Evolutionary conservation across 1,140 invertebrate species (phyloP).

Genomic region (Bombus breviceps): DNA sequence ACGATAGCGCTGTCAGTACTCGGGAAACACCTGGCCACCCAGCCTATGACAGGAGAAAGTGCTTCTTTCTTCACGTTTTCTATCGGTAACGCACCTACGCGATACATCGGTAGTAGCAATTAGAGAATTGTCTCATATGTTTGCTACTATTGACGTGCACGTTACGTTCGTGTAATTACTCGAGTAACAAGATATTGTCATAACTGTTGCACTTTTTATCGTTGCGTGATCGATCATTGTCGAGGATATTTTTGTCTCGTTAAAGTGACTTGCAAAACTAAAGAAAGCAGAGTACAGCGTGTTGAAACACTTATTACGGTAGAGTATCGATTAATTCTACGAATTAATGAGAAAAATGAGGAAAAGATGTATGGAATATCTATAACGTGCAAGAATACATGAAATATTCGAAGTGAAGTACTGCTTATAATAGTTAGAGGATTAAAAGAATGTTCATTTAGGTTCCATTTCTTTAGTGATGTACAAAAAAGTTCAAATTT

Average conservation of each 20-base stretch:
- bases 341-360: no score
- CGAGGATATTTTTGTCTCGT: not conserved
- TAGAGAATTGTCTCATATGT: not conserved
- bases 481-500: no score
- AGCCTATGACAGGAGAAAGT: constrained; percentile 2
- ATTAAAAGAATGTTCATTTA: no score
- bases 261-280: not conserved
- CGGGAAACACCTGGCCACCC: not conserved
- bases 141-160: no score
- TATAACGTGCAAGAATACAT: no score
- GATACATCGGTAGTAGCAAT: not conserved
- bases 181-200: not conserved
- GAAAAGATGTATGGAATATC: no score
- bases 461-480: no score
- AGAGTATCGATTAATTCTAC: no score
- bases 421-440: no score
- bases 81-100: not conserved
- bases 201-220: not conserved
- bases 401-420: no score
- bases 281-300: no score
- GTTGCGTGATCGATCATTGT: not conserved
- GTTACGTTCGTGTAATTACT: not conserved
- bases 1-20: constrained; percentile 4
- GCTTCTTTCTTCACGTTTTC: not conserved
- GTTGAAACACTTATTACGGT: no score